Conservation (phyloP, 2,888 invertebrate genomes). For the Orchestes rusci region DNA sequence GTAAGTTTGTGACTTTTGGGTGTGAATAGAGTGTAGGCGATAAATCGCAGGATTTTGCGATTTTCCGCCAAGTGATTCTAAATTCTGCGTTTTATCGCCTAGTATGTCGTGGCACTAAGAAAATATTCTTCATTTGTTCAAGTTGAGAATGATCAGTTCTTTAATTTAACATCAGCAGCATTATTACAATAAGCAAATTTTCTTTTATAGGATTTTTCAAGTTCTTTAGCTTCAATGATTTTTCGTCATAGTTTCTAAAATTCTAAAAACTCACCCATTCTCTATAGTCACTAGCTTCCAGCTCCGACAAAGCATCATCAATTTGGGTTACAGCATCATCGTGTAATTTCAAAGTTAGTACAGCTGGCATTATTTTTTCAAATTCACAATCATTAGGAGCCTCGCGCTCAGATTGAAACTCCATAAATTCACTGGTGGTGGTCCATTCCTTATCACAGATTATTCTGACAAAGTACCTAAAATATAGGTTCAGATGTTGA, state of each 20-base stretch:
- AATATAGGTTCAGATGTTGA: constrained; percentile 46
- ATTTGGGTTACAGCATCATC: constrained; percentile 73
- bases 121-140: too few relatives aligned
- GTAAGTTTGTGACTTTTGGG: too few relatives aligned
- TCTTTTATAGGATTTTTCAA: too few relatives aligned
- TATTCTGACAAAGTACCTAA: constrained; percentile 51
- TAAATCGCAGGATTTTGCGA: too few relatives aligned
- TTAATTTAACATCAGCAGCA: too few relatives aligned
- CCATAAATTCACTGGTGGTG: constrained; percentile 36
- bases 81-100: too few relatives aligned
- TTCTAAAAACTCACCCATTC: constrained; percentile 71
- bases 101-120: too few relatives aligned
- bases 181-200: not conserved
- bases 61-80: too few relatives aligned
- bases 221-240: too few relatives aligned
- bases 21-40: too few relatives aligned
- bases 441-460: constrained; percentile 40
- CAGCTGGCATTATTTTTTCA: constrained; percentile 60
- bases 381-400: constrained; percentile 40
- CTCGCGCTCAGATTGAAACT: constrained; percentile 17
- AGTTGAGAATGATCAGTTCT: too few relatives aligned
- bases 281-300: constrained; percentile 86
- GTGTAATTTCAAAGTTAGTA: constrained; percentile 59
- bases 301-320: constrained; percentile 80
- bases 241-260: too few relatives aligned